Percentiles rank a stretch among this genome's conserved stretches.
phyloP scores from a whole-genome alignment of 92 coral and sea anemone genomes.

The Heteractis magnifica region DNA sequence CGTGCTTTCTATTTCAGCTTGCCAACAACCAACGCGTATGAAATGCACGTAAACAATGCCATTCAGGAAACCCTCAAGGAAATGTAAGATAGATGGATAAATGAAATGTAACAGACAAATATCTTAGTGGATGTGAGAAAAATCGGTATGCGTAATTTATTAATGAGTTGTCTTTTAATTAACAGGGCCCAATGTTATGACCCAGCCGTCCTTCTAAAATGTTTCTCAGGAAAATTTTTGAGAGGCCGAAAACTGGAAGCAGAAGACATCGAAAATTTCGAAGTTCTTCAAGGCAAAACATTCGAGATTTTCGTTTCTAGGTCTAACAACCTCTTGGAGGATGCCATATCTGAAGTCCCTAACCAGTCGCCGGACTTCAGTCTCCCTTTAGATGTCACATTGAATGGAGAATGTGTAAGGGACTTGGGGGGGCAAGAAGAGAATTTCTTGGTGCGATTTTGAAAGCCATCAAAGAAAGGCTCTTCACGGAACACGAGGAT shows the following conservation, averaged over 20 bases:
- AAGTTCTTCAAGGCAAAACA: constrained; percentile 27
- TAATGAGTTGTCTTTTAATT: not conserved
- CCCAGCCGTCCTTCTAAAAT: not conserved
- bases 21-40: constrained; percentile 6
- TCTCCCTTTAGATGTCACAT: constrained; percentile 26
- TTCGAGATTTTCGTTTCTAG: constrained; percentile 43
- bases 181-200: constrained; percentile 1
- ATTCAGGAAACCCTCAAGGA: constrained; percentile 3
- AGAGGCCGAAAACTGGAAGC: constrained; percentile 44
- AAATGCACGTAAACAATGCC: constrained; percentile 4
- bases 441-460: constrained; percentile 37
- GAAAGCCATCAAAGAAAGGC: constrained; percentile 21
- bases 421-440: constrained; percentile 56
- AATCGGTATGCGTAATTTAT: not conserved
- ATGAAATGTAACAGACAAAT: not conserved
- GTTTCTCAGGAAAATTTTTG: constrained; percentile 16
- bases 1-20: constrained; percentile 4
- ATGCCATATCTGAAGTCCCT: constrained; percentile 45
- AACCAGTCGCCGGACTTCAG: constrained; percentile 29
- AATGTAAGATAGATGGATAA: not conserved
- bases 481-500: constrained; percentile 19
- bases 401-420: constrained; percentile 34
- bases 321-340: constrained; percentile 3
- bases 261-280: constrained; percentile 4
- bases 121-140: not conserved